Percentiles rank a stretch among this genome's conserved stretches.
Evolutionary conservation across 2,113 vertebrate species (phyloP).

Genomic region (Dolichallabes microphthalmus): DNA sequence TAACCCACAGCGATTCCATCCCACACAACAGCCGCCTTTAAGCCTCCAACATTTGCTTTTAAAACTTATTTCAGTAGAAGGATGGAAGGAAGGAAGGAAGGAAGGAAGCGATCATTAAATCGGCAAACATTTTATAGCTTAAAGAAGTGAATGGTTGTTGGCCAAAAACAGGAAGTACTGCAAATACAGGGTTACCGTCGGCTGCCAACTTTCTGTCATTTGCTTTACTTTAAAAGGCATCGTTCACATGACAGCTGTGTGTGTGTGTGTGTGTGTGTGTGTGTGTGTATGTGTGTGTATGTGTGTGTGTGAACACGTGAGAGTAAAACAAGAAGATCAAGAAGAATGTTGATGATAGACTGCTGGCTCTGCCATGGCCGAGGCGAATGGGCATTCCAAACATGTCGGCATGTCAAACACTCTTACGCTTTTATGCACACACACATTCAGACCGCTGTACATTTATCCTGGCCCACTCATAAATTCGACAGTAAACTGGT

Average conservation of each 20-base stretch:
- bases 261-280: conserved; percentile 21
- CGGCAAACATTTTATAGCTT: conserved; percentile 7
- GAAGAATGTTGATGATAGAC: conserved; percentile 49
- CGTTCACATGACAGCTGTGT: conserved; percentile 42
- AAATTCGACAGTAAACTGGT: conserved; percentile 30
- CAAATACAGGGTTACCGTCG: conserved; percentile 11
- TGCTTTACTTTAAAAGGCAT: conserved; percentile 46
- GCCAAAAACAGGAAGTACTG: conserved; percentile 40
- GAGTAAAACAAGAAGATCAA: conserved; percentile 37
- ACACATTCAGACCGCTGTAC: conserved; percentile 18
- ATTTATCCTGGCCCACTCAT: conserved; percentile 26
- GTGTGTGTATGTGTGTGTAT: conserved; percentile 27
- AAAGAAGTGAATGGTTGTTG: conserved; percentile 40
- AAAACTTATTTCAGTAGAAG: neutral
- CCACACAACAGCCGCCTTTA: conserved; percentile 27
- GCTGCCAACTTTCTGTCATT: conserved; percentile 44
- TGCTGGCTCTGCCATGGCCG: conserved; percentile 36
- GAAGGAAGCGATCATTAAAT: conserved; percentile 17
- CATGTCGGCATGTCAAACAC: conserved; percentile 40
- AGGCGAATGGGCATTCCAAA: conserved; percentile 33
- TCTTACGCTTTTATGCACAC: neutral
- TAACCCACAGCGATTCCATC: conserved; percentile 1
- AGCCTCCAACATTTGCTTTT: conserved; percentile 24
- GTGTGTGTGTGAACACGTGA: neutral
- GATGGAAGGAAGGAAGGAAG: too few relatives aligned